phyloP scores from a whole-genome alignment of 2,888 invertebrate genomes.

The Acanthosepion pharaonis region DNA sequence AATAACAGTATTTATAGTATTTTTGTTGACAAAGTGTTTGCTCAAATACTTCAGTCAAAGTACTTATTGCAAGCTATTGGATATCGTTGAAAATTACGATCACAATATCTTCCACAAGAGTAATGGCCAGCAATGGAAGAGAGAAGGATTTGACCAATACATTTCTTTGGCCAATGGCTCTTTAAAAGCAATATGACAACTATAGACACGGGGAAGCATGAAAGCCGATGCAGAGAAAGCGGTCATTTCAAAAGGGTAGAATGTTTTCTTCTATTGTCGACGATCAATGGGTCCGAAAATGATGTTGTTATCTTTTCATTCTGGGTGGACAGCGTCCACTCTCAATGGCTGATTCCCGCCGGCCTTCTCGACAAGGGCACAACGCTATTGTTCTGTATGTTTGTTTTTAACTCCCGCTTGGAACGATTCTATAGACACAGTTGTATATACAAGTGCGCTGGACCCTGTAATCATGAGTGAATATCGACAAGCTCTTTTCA shows the following conservation, averaged over 20 bases:
- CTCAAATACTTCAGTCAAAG: no score
- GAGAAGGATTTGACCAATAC: background rate
- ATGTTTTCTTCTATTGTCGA: background rate
- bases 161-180: background rate
- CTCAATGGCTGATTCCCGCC: background rate
- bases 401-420: background rate
- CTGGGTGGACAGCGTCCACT: background rate
- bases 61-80: no score
- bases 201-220: background rate
- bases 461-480: background rate
- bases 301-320: background rate
- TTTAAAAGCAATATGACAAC: background rate
- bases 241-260: background rate
- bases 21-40: no score
- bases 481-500: constrained; percentile 17
- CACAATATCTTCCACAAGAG: no score
- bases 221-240: background rate
- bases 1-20: no score
- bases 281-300: background rate
- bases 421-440: background rate
- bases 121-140: background rate
- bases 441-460: background rate
- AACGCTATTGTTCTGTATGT: background rate
- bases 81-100: no score
- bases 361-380: background rate